Evolutionary conservation across 2,113 vertebrate species (phyloP).

Genomic region (Sinosuthora webbiana): DNA sequence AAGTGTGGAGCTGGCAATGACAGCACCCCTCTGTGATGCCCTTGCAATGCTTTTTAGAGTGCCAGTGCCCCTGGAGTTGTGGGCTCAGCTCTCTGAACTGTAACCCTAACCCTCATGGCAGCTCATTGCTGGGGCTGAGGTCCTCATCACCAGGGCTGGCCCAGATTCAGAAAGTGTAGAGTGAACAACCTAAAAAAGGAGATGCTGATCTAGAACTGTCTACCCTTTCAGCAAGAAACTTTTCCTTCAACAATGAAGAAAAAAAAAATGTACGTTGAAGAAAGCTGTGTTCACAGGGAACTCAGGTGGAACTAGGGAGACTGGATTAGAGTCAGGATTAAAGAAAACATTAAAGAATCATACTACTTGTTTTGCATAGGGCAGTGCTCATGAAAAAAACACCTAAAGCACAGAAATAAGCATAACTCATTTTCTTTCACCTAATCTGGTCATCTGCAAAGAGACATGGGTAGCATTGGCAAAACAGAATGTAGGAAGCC

Average conservation of each 20-base stretch:
- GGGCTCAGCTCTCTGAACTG: not conserved
- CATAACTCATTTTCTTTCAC: slow-evolving; percentile 50
- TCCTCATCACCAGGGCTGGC: not conserved
- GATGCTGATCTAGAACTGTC: not conserved
- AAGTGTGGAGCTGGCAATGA: not conserved
- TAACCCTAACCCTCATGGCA: not conserved
- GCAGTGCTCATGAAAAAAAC: slow-evolving; percentile 28
- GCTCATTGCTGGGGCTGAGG: rapidly evolving
- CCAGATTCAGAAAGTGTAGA: not conserved
- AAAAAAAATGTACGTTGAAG: not conserved
- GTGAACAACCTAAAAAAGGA: not conserved
- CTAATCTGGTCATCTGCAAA: slow-evolving; percentile 41
- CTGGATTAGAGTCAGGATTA: slow-evolving; percentile 37
- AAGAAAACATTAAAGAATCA: slow-evolving; percentile 52
- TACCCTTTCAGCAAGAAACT: not conserved
- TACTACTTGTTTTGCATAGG: slow-evolving; percentile 43
- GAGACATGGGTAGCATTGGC: not conserved
- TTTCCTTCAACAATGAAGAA: not conserved
- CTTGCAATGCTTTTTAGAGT: not conserved
- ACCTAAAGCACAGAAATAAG: slow-evolving; percentile 45
- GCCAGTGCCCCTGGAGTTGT: not conserved
- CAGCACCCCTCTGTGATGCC: too few relatives aligned
- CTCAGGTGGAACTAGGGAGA: slow-evolving; percentile 24
- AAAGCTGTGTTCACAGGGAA: not conserved
- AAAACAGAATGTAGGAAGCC: not conserved